Evolutionary conservation across 1,140 invertebrate species (phyloP).

Genomic region (Berghia stephanieae): DNA sequence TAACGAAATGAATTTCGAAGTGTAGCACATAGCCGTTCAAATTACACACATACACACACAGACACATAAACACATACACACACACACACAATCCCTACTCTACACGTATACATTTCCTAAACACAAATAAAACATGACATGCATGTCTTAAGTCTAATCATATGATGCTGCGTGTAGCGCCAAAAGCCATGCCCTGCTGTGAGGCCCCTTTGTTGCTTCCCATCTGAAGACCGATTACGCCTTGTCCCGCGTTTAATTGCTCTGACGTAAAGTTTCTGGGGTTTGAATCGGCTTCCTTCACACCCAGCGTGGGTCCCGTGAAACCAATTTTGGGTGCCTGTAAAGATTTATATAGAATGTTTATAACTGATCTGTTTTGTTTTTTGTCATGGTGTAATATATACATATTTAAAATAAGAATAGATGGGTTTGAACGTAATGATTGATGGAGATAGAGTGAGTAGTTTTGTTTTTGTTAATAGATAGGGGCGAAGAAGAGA

Average conservation of each 20-base stretch:
- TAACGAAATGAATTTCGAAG: no score
- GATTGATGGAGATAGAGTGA: conserved; percentile 13
- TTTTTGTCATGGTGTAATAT: background rate
- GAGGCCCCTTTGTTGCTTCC: conserved; percentile 85
- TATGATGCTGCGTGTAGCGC: conserved; percentile 57
- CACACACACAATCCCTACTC: no score
- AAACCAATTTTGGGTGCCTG: conserved; percentile 28
- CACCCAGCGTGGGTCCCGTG: conserved; percentile 74
- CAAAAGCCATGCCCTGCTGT: conserved; percentile 78
- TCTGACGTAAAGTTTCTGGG: conserved; percentile 78
- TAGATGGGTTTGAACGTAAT: background rate
- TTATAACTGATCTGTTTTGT: background rate
- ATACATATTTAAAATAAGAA: background rate
- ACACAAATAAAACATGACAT: no score
- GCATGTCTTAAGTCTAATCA: no score
- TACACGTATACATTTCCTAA: no score
- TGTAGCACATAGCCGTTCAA: conserved; percentile 3
- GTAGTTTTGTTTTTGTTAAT: background rate
- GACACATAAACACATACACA: no score
- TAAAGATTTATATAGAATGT: background rate
- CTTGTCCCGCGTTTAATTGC: conserved; percentile 87
- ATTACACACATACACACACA: conserved; percentile 16
- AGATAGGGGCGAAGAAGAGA: background rate
- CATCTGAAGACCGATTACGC: conserved; percentile 82
- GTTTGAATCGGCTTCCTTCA: conserved; percentile 83